Base-by-base conservation (phyloP, 2,888 invertebrate species). In the Deroplatys truncata region DNA sequence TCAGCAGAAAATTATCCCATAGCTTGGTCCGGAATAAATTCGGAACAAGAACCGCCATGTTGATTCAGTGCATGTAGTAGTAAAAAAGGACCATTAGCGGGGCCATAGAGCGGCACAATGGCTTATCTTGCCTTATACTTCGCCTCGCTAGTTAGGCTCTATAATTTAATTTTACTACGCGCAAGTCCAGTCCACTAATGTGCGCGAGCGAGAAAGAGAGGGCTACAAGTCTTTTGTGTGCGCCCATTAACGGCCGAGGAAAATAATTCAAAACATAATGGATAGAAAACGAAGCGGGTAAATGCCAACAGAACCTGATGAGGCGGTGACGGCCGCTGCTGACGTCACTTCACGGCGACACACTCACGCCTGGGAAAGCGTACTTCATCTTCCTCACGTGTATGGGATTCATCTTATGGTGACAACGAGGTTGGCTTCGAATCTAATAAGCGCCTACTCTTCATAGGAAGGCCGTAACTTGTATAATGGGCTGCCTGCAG, bases 121-220 rank as follows among this genome's bases (percentile, higher is more conserved):
- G 2, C 83, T 87, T 87, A 87, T 83, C 83, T 87, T 13, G 31
- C 56, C 87, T 87, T 82, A 87, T 87, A 35, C 35, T 87, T 83
- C 31, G 43, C 87, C 13, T 87, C 43, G 35, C 31, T 82, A 82
- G 83, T 87, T 83, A 87, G 83, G 82, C 35, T n/a, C 43, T 87
- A 35, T 87, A 87, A 87, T 87, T 87, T 87, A 87, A 87, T 83
- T 83, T 87, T 87, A 87, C 83, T 82, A 86, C 82, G 86, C 86
- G 86, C 86, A 86, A 86, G 86, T 31, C 82, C 83, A 87, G 35
- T 87, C 87, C 82, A n/a, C 87, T 87, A 83, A 87, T 87, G 87
- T 87, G 87, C 83, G 35, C 87, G 43, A 72, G 83, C n/a, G 83
- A 82, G 43, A 28, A 25, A 2, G 83, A 35, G 82, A 31, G 28